Evolutionary conservation across 2,113 vertebrate genomes (phyloP), one percentile per base, ranked within the genome.

Genomic region (Pedetes capensis): DNA sequence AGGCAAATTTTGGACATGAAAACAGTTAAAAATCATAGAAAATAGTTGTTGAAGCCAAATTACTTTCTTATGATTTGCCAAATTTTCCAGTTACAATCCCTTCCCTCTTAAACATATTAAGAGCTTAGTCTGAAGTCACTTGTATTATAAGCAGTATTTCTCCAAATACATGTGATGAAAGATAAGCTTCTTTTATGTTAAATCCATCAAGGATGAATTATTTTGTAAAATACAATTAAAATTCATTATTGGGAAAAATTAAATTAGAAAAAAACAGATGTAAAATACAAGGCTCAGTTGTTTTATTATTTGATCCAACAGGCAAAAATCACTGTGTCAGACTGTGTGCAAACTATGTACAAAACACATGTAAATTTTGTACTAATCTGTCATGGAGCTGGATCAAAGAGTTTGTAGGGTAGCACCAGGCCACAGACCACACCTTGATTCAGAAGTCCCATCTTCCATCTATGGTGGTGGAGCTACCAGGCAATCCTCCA

Each of bases 11-110:
- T 44, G 51, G 42, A 29, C n/a, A 61, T 37, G 23, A 3, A 63
- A 74, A n/a, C 57, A 83, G 57, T 61, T 44, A 69, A 84, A 66
- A 23, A 53, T 20, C n/a, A 53, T 34, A 49, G n/a, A 34, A 5
- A 39, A 23, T 57, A 34, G 14, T 13, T 17, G 32, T 34, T n/a
- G 4, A 12, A 90, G 64, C 80, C 29, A 61, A 27, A 16, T 22
- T 84, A 49, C 51, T 85, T 71, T 61, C 87, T 72, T 72, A 27
- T 79, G 34, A 86, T 51, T 63, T 55, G n/a, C 44, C 63, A 69
- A 27, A n/a, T 13, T 61, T 91, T 78, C 78, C 27, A 51, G 8
- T 59, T 63, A 71, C 14, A 72, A 55, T 11, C 25, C 6, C 14
- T 87, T 34, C 20, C 55, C 63, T 51, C 63, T 61, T 49, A 39